A percentile compares a stretch with the other conserved stretches of the same genome.
Conservation (phyloP, 2,797 vertebrate species). For the Odontamblyopus rebecca region DNA sequence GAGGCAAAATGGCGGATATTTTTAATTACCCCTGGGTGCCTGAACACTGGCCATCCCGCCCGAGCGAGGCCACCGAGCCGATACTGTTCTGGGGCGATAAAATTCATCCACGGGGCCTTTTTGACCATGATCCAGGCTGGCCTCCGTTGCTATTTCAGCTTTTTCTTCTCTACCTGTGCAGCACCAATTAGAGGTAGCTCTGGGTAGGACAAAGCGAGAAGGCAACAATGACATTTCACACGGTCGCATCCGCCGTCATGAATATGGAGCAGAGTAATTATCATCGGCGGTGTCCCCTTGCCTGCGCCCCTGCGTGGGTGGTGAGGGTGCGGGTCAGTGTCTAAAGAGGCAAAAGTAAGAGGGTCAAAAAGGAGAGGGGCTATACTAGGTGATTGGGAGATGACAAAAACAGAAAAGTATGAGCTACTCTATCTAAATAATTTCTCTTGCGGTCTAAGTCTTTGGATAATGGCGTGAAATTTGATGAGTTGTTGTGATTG, state of each 20-base stretch:
- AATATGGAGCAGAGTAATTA: slow-evolving; percentile 72
- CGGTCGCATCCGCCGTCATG: slow-evolving; percentile 49
- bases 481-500: neutral
- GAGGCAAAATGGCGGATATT: slow-evolving; percentile 64
- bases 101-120: slow-evolving; percentile 66
- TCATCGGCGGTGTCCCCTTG: slow-evolving; percentile 32
- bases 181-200: slow-evolving; percentile 59
- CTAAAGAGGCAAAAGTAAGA: slow-evolving; percentile 26
- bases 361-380: neutral
- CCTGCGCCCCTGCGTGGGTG: slow-evolving; percentile 13
- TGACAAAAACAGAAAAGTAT: neutral
- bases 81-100: slow-evolving; percentile 65
- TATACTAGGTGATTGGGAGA: neutral
- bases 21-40: slow-evolving; percentile 71
- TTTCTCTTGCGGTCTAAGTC: too few species aligned
- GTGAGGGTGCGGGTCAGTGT: slow-evolving; percentile 43
- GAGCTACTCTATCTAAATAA: too few species aligned
- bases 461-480: neutral
- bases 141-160: slow-evolving; percentile 26
- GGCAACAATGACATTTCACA: slow-evolving; percentile 67
- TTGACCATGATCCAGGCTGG: slow-evolving; percentile 68
- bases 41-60: slow-evolving; percentile 60
- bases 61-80: slow-evolving; percentile 54
- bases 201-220: slow-evolving; percentile 44
- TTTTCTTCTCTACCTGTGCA: slow-evolving; percentile 47